Percentiles rank a stretch among this genome's conserved stretches.
These are phyloP conservation scores for Choloepus hoffmanni DNA, from an alignment of 2,113 vertebrate genomes.

Conservation along the genomic window DNA sequence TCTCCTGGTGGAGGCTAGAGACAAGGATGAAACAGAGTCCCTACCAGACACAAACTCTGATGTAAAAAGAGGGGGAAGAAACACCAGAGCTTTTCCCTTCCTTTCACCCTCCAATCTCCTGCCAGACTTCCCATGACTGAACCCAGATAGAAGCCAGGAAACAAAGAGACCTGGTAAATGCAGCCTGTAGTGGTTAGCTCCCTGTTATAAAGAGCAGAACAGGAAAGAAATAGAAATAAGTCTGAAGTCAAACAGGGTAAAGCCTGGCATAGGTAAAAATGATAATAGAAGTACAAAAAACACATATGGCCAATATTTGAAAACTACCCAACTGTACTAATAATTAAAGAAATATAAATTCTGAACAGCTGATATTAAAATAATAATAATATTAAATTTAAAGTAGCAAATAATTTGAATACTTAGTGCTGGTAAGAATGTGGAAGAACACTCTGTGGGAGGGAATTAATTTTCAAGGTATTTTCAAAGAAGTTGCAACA, in stretches of 20 bases:
- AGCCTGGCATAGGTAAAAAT: neutral
- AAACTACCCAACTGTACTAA: neutral
- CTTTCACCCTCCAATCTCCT: neutral
- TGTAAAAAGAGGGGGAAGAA: neutral
- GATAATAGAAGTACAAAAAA: neutral
- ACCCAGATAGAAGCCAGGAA: neutral
- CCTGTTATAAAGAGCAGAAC: neutral
- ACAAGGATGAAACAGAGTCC: neutral
- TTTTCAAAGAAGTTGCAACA: conserved; percentile 32
- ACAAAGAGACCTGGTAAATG: neutral
- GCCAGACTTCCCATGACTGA: neutral
- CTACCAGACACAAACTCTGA: neutral
- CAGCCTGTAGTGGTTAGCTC: neutral
- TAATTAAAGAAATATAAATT: conserved; percentile 60
- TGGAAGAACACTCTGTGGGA: neutral
- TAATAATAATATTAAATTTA: conserved; percentile 40
- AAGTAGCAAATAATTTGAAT: conserved; percentile 39
- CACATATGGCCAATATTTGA: neutral
- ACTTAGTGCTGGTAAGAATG: neutral
- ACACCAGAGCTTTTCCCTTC: neutral
- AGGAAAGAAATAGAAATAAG: neutral
- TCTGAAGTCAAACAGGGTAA: neutral
- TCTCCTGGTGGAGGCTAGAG: neutral
- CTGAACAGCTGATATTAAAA: neutral
- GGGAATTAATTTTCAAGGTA: conserved; percentile 38